Evolutionary conservation across 1,140 invertebrate species (phyloP).

Genomic region (Heliconius congener): DNA sequence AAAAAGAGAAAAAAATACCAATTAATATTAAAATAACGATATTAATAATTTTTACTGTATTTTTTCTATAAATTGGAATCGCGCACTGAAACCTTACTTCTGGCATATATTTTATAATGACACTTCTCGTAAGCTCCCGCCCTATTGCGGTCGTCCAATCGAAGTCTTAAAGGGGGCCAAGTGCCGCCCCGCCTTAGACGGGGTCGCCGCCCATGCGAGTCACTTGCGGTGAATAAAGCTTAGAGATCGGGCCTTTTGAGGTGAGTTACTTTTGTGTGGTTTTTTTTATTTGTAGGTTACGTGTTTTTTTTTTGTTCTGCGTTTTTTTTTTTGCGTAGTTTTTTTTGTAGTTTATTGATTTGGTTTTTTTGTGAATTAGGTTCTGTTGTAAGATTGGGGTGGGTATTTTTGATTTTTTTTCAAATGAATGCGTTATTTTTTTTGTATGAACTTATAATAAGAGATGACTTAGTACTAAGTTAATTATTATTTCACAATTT

Average conservation of each 20-base stretch:
- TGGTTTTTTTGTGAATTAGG: not conserved
- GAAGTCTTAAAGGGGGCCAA: slow-evolving; percentile 33
- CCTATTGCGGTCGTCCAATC: slow-evolving; percentile 36
- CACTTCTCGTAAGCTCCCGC: slow-evolving; percentile 17
- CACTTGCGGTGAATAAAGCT: slow-evolving; percentile 5
- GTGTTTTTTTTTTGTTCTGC: not conserved
- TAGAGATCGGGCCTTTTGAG: not conserved
- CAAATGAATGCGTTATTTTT: not conserved
- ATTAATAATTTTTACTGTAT: no score
- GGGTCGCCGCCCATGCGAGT: slow-evolving; percentile 28
- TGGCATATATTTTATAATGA: not conserved
- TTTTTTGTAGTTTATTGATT: not conserved
- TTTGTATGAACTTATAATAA: no score
- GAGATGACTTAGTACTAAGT: no score
- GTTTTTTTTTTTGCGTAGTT: not conserved
- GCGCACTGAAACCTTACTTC: no score
- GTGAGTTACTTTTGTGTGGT: not conserved
- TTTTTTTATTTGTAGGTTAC: not conserved
- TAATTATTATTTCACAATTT: no score
- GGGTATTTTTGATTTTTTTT: not conserved
- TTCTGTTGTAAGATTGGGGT: no score
- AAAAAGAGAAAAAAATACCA: no score
- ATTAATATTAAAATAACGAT: no score
- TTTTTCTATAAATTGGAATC: no score
- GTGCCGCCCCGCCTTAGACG: slow-evolving; percentile 39